Base-by-base conservation (phyloP, 2,888 invertebrate genomes). In the Microctonus brassicae region DNA sequence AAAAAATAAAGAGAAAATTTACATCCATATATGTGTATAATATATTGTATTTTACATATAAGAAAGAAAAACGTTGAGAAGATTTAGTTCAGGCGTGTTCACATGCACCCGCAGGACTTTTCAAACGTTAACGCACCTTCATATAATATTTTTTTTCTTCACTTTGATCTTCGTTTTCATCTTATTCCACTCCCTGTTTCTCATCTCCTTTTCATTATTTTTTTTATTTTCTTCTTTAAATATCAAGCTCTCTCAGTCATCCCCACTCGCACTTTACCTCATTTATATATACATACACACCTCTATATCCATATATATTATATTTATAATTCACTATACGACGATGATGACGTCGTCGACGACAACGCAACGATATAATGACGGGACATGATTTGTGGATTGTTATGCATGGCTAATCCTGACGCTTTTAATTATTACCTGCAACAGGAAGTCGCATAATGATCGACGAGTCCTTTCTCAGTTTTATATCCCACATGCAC, bases 41-140 rank as follows among this genome's bases (percentile, higher is more conserved):
- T n/a, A n/a, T n/a, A n/a, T n/a, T n/a, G n/a, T n/a, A n/a, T n/a
- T n/a, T n/a, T 68, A 70, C 60, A 72, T 58, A 69, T 69, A 57
- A 39, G 67, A 72, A 72, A 73, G 39, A 76, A 74, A 78, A 82
- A 82, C 70, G 81, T 82, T 81, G 77, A 66, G 75, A 80, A 82
- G 83, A 83, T 83, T 83, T 83, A 82, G 80, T 76, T 78, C 76
- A 76, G 75, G 73, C 76, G 75, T n/a, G n/a, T 75, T 77, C 73
- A 72, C 73, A 74, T 73, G 70, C 74, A 74, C 69, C 77, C 75
- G 73, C 73, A 73, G 77, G 79, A 79, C 78, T 78, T 76, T 70
- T 78, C 75, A n/a, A 81, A 81, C 79, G 74, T 80, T 81, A 78
- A 80, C 77, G 77, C 74, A 52, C 69, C 61, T 65, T 67, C 36